Conservation (phyloP, 2,888 invertebrate genomes). For the Cephus pygmeus region DNA sequence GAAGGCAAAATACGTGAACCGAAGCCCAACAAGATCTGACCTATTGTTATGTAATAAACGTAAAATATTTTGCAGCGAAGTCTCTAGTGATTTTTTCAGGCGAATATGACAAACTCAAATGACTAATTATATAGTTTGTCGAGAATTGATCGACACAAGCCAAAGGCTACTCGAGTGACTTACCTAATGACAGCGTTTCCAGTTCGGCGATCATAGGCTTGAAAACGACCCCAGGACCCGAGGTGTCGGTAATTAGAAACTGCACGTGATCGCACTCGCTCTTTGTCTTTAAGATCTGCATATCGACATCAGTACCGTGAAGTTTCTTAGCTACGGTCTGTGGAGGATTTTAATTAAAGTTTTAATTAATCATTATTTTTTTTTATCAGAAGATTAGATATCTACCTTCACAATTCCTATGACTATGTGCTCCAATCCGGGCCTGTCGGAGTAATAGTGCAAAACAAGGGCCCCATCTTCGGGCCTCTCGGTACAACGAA, state of each 20-base stretch:
- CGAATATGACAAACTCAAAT: neutral
- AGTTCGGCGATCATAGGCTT: slow-evolving; percentile 80
- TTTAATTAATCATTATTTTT: neutral
- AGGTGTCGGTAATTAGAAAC: slow-evolving; percentile 89
- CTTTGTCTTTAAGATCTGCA: slow-evolving; percentile 88
- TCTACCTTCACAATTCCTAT: slow-evolving; percentile 95
- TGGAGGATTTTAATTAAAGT: neutral
- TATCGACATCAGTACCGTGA: slow-evolving; percentile 92
- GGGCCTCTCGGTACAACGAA: slow-evolving; percentile 90
- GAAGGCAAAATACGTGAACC: neutral
- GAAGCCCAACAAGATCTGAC: neutral
- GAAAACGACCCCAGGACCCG: slow-evolving; percentile 73
- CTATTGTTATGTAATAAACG: neutral
- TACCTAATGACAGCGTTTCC: slow-evolving; percentile 78
- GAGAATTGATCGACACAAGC: neutral
- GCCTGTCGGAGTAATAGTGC: slow-evolving; percentile 96
- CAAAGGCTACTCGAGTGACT: slow-evolving; percentile 32
- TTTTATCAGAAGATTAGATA: neutral
- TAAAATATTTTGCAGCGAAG: neutral
- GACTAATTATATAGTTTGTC: neutral
- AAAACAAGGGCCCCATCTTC: slow-evolving; percentile 90
- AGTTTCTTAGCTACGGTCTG: slow-evolving; percentile 94
- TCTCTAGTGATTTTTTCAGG: neutral
- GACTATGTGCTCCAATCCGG: slow-evolving; percentile 94
- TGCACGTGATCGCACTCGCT: slow-evolving; percentile 92